phyloP scores from a whole-genome alignment of 2,113 vertebrate genomes.

The Rhabdornis inornatus region DNA sequence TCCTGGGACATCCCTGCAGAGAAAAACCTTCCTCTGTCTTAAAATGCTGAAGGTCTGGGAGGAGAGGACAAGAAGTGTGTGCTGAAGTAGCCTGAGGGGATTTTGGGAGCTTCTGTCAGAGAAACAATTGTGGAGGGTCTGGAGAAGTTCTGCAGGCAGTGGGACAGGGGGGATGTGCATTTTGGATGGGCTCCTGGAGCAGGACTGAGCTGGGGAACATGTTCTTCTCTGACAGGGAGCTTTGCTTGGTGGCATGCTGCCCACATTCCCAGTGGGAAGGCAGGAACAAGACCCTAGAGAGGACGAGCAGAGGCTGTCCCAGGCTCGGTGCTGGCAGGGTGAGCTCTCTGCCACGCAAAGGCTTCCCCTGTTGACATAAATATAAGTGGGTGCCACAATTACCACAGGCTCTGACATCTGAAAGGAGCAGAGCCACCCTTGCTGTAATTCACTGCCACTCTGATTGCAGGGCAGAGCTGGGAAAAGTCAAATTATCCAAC shows the following conservation, averaged over 20 bases:
- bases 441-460: neutral
- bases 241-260: accelerated
- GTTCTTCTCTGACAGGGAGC: neutral
- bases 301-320: neutral
- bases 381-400: neutral
- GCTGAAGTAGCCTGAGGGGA: neutral
- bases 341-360: neutral
- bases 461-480: neutral
- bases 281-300: neutral
- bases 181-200: neutral
- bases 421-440: neutral
- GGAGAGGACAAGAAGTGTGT: neutral
- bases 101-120: neutral
- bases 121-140: neutral
- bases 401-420: neutral
- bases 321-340: neutral
- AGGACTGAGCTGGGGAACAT: accelerated
- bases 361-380: neutral
- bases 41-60: neutral
- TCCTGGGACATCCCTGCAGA: neutral
- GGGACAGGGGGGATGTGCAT: neutral
- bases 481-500: neutral
- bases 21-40: accelerated
- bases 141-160: neutral
- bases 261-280: neutral